Base-by-base conservation (phyloP, 2,113 vertebrate genomes). In the Coturnix japonica region DNA sequence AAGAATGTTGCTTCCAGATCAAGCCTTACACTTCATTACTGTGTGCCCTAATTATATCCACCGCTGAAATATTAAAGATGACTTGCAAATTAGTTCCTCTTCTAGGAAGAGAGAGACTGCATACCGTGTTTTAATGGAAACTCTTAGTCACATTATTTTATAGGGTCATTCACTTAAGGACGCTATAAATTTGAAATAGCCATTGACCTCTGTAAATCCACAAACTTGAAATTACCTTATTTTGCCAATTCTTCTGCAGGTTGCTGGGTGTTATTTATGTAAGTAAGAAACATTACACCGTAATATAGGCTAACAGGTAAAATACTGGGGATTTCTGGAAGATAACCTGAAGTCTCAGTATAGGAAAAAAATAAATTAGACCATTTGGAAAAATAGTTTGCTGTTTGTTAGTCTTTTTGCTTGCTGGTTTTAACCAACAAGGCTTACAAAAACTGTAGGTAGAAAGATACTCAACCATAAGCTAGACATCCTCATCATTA, bases 391-490 rank as follows among this genome's bases (percentile, higher is more conserved):
- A 51, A 67, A 53, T 54, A 1, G 1, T 33, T 57, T 78, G 57
- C 20, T 81, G 18, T 5, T 39, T n/a, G 12, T 64, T 64, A 67
- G n/a, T 19, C 5, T 4, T 84, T 90, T 73, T 72, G 30, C 33
- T 93, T 31, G 82, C 46, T n/a, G 46, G 31, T 83, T 94, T 73
- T 81, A 69, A 12, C 37, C 94, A 78, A 85, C 26, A 94, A 61
- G 70, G 49, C 44, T 54, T 46, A 71, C 63, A 90, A 81, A 85
- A 71, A 61, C 23, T 39, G 39, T 71, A 87, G 72, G 11, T 31
- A 70, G 80, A 74, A 90, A 94, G 93, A 54, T 89, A 59, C 74
- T 91, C n/a, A 91, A 41, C 53, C 37, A 75, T 19, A 61, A 83
- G 26, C 84, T 88, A 80, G 67, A 25, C 2, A 75, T 51, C 22